These are phyloP conservation scores for Mantis religiosa DNA, from an alignment of 2,888 invertebrate genomes.

Conservation along the genomic window DNA sequence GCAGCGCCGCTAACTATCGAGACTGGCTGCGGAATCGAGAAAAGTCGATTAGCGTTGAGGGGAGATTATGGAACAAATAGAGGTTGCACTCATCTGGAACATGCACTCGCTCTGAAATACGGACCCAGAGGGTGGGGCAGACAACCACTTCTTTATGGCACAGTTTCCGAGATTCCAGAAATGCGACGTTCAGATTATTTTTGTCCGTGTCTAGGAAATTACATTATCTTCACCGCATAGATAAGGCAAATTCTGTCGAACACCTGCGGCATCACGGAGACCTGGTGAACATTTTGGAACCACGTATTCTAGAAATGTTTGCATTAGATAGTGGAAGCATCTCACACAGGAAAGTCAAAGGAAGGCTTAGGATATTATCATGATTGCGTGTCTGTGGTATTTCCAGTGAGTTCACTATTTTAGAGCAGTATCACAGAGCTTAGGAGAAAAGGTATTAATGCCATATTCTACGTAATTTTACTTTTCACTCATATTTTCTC, in stretches of 20 bases:
- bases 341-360: no score
- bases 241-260: background rate
- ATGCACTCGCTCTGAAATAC: background rate
- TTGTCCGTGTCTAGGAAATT: background rate
- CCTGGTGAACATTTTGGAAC: background rate
- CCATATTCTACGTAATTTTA: no score
- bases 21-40: background rate
- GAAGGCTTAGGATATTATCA: no score
- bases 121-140: no score
- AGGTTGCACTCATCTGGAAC: background rate
- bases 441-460: no score
- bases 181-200: background rate
- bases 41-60: background rate
- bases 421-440: no score
- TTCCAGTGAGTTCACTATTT: no score
- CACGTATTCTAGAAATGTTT: no score
- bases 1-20: background rate
- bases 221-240: background rate
- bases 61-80: background rate
- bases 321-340: no score
- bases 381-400: no score
- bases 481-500: no score
- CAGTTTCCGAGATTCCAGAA: background rate
- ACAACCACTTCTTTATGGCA: background rate
- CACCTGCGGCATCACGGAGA: background rate